phyloP scores from a whole-genome alignment of 2,797 vertebrate species.

The Pseudochirops corinnae region DNA sequence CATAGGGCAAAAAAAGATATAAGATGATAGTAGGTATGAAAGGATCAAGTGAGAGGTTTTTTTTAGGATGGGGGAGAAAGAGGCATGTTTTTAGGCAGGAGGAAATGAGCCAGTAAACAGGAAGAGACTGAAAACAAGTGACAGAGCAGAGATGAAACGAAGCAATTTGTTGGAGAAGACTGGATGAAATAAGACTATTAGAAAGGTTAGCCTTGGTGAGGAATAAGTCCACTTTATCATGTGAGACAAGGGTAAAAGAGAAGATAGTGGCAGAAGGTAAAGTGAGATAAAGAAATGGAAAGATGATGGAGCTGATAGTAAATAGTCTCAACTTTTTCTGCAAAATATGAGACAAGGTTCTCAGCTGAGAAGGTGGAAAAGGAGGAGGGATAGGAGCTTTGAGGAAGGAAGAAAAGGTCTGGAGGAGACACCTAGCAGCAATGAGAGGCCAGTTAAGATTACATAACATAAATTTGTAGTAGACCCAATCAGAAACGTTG shows the following conservation, averaged over 20 bases:
- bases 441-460: not conserved
- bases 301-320: slow-evolving; percentile 16
- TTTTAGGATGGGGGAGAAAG: not conserved
- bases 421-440: not conserved
- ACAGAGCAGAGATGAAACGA: not conserved
- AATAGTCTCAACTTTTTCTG: not conserved
- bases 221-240: slow-evolving; percentile 25
- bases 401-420: not conserved
- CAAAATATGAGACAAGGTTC: not conserved
- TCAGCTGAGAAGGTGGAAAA: not conserved
- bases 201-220: too few species aligned
- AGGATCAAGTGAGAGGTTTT: not conserved
- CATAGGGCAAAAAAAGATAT: not conserved
- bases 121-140: not conserved
- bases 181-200: not conserved
- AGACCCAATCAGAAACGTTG: not conserved
- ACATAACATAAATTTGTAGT: not conserved
- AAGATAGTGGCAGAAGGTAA: not conserved
- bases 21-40: not conserved
- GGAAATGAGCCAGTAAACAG: not conserved
- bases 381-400: not conserved
- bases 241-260: slow-evolving; percentile 6
- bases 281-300: slow-evolving; percentile 7
- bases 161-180: not conserved
- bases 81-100: not conserved